Conservation (phyloP, 92 coral and sea anemone species). For the Porites evermanni region DNA sequence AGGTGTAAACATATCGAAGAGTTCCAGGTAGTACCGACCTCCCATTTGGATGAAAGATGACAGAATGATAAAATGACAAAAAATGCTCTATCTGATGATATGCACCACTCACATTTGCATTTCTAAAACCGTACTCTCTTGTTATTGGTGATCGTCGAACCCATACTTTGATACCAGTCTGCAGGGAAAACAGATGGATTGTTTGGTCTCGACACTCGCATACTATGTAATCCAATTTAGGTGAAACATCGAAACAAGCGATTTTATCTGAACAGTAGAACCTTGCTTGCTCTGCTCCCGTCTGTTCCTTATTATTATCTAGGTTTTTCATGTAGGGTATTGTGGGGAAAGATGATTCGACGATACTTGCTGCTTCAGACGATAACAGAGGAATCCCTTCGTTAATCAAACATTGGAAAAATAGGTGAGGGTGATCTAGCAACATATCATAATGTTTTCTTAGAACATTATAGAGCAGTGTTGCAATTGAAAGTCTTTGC, state of each 20-base stretch:
- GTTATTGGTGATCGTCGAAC: neutral
- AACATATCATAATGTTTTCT: conserved; percentile 4
- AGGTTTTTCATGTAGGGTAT: no score
- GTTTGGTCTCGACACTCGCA: conserved; percentile 30
- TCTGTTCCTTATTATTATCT: no score
- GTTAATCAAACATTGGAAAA: conserved; percentile 9
- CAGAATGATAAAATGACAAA: conserved; percentile 10
- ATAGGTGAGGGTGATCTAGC: neutral
- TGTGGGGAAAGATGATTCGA: no score
- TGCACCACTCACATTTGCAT: neutral
- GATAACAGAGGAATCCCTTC: neutral
- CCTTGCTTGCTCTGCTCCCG: neutral
- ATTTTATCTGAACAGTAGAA: conserved; percentile 30
- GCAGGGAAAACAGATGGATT: conserved; percentile 28
- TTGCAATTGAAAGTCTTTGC: no score
- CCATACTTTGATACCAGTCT: conserved; percentile 17
- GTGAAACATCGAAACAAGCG: conserved; percentile 32
- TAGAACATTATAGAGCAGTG: neutral
- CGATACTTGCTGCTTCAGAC: neutral
- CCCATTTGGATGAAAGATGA: conserved; percentile 18
- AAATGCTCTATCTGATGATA: neutral
- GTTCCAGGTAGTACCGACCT: conserved; percentile 12
- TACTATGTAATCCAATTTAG: conserved; percentile 25
- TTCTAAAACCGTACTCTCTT: neutral
- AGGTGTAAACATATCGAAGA: conserved; percentile 4